Conservation (phyloP, 1,140 invertebrate genomes). For the Calycopis cecrops region DNA sequence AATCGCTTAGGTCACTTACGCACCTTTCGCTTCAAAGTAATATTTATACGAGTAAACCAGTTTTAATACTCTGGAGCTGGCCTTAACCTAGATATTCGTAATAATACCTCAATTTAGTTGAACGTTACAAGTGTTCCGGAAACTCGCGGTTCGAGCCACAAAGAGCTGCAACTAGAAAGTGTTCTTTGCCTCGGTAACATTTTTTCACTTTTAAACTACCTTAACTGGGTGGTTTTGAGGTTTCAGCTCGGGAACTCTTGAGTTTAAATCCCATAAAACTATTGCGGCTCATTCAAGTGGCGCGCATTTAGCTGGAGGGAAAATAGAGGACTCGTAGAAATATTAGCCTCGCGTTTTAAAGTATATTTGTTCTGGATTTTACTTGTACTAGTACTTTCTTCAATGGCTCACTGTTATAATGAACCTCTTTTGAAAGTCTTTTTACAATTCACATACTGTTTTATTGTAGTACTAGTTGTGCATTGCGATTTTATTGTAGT, state of each 20-base stretch:
- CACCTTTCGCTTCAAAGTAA: too few relatives aligned
- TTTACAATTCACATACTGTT: not conserved
- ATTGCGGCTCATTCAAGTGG: not conserved
- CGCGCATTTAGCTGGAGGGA: not conserved
- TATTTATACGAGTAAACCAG: too few relatives aligned
- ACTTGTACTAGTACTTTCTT: not conserved
- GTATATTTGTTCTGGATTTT: not conserved
- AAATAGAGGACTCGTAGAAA: conserved; percentile 3
- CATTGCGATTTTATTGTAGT: too few relatives aligned
- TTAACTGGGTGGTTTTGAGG: not conserved
- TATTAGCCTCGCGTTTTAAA: not conserved
- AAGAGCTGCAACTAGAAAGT: not conserved
- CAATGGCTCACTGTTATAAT: too few relatives aligned
- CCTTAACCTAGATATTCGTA: too few relatives aligned
- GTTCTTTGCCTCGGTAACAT: not conserved
- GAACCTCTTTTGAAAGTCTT: too few relatives aligned
- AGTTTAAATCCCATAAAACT: conserved; percentile 1
- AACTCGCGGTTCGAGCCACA: not conserved
- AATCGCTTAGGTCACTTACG: not conserved
- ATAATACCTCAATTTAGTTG: too few relatives aligned
- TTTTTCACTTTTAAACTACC: not conserved
- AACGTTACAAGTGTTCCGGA: too few relatives aligned
- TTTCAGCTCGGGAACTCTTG: not conserved
- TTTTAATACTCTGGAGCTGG: too few relatives aligned
- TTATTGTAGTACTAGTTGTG: conserved; percentile 2